A percentile compares a stretch with the other conserved stretches of the same genome.
phyloP scores from a whole-genome alignment of 2,888 invertebrate species.

The Ennomos fuscantarius region DNA sequence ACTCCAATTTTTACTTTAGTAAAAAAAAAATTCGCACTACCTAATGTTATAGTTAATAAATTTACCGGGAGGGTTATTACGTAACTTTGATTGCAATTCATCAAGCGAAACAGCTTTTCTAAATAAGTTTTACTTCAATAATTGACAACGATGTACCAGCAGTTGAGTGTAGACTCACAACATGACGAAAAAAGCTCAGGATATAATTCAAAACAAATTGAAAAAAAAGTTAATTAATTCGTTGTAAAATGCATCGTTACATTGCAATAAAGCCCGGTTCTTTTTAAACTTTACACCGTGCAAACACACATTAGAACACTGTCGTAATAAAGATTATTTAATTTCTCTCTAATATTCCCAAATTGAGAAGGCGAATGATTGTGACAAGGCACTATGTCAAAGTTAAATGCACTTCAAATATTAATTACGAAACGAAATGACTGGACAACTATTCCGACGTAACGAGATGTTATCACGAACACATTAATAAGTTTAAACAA shows the following conservation, averaged over 20 bases:
- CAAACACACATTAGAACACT: neutral
- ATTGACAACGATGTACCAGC: too few species aligned
- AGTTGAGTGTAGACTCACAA: too few species aligned
- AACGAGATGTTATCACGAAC: conserved; percentile 18
- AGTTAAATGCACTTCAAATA: conserved; percentile 7
- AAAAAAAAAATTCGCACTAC: too few species aligned
- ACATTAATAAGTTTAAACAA: conserved; percentile 16
- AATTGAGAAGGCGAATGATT: neutral
- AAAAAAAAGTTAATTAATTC: conserved; percentile 34
- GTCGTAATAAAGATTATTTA: neutral
- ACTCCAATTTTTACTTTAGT: too few species aligned
- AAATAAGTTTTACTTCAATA: too few species aligned
- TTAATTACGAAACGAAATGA: conserved; percentile 38
- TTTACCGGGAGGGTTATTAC: too few species aligned
- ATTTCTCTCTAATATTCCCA: too few species aligned
- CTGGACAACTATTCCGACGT: conserved; percentile 30
- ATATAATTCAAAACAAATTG: conserved; percentile 19
- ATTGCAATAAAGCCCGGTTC: conserved; percentile 26
- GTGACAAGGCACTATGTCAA: conserved; percentile 4
- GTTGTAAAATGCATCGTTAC: conserved; percentile 41
- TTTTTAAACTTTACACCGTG: conserved; percentile 13
- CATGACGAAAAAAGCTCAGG: too few species aligned
- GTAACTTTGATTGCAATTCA: too few species aligned
- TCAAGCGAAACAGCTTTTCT: too few species aligned
- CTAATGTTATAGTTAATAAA: too few species aligned